Evolutionary conservation across 2,113 vertebrate species (phyloP), one percentile per base, ranked within the genome.

Genomic region (Prunella himalayana): DNA sequence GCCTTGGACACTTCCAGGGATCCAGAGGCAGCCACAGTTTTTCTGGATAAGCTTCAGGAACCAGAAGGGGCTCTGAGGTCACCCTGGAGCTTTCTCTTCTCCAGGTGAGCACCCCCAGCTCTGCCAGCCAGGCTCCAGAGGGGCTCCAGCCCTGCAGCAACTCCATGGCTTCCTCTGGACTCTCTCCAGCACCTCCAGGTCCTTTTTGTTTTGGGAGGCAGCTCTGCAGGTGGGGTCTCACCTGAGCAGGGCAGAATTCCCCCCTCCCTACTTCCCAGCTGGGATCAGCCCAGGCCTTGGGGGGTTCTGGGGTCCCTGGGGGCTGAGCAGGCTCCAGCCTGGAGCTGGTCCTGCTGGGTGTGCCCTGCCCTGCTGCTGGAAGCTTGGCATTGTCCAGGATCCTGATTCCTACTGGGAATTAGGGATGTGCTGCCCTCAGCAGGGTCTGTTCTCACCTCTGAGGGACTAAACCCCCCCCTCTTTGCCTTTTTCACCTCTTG

Each of bases 401-500:
- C 6, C 39, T 20, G 51, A 27, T 72, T 72, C 66, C 75, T 73
- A 1, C 44, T 24, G 45, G 65, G 20, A 70, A 31, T 61, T 5
- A 6, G 25, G 66, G 45, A 14, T n/a, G 60, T 11, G 30, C 1
- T n/a, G 35, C 85, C 63, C 39, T 51, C 33, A 15, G 70, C 1
- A 0, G 0, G 0, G 9, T 45, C 61, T 19, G 9, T 39, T 78
- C 57, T 15, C 79, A 73, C 42, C 42, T 2, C 49, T 27, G 20
- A 47, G 0, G 53, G 82, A n/a, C 66, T n/a, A 6, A 79, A 76
- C 24, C 76, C 9, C 0, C 33, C 53, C 44, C 2, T 42, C 73
- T 85, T 50, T 57, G 82, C 71, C 68, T 1, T 24, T 1, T 24
- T 69, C 11, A 2, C 76, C 49, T 45, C 49, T 47, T 0, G 0